phyloP scores from a whole-genome alignment of 1,140 invertebrate species.

The Zaprionus ghesquierei region DNA sequence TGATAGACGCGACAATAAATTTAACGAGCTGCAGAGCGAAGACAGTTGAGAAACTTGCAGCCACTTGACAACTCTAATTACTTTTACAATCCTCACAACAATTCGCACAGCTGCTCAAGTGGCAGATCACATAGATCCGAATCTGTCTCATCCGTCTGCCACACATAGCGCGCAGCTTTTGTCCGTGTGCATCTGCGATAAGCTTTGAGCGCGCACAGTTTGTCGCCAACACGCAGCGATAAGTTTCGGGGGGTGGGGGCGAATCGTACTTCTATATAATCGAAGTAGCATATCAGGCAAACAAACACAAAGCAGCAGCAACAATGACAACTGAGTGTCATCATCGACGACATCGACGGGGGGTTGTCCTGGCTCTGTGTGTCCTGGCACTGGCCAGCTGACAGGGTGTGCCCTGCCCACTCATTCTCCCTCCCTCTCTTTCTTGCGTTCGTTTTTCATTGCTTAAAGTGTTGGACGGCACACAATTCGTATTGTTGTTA shows the following conservation, averaged over 20 bases:
- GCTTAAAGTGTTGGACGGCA: slow-evolving; percentile 71
- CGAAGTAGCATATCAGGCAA: background rate
- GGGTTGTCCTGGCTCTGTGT: slow-evolving; percentile 17
- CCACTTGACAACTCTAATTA: slow-evolving; percentile 72
- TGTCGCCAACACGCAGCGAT: slow-evolving; percentile 74
- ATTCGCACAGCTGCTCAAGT: slow-evolving; percentile 62
- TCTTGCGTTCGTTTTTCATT: slow-evolving; percentile 54
- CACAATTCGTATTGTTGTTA: slow-evolving; percentile 63
- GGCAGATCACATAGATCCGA: background rate
- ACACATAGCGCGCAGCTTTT: slow-evolving; percentile 30
- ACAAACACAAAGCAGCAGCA: slow-evolving; percentile 49
- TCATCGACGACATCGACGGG: background rate
- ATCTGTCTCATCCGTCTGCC: too few relatives aligned
- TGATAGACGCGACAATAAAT: slow-evolving; percentile 70
- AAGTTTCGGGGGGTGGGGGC: slow-evolving; percentile 57
- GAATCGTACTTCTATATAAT: background rate
- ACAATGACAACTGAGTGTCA: slow-evolving; percentile 54
- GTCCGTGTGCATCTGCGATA: slow-evolving; percentile 75
- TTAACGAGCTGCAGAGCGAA: slow-evolving; percentile 72
- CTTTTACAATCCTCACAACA: slow-evolving; percentile 13
- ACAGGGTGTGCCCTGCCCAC: slow-evolving; percentile 28
- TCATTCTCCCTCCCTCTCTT: background rate
- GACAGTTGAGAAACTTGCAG: slow-evolving; percentile 48
- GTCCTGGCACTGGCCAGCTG: background rate
- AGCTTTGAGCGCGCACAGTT: slow-evolving; percentile 71